Evolutionary conservation across 2,113 vertebrate species (phyloP), one percentile per base, ranked within the genome.

Genomic region (Psittacara wagleri): DNA sequence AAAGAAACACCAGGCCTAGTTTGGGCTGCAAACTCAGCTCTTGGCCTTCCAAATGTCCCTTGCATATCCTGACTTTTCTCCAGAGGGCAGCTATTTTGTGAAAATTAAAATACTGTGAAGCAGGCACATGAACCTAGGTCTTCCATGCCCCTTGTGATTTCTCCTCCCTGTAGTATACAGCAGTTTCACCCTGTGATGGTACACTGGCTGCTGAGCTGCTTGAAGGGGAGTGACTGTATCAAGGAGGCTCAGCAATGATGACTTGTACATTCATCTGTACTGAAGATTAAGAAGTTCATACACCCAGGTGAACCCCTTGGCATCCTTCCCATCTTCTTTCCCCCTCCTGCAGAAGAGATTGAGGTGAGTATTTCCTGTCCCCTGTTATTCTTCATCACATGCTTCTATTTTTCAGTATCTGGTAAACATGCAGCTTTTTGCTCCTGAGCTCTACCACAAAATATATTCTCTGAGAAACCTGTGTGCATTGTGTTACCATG

Each of bases 161-260:
- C 55, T 75, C 4, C 49, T 92, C 8, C 4, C 19, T 41, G 27
- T 7, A 13, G n/a, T 41, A 10, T 7, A 31, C 5, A 17, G 22
- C 0, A 0, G 1, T 43, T 75, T 93, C 48, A 19, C 1, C 1
- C 33, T 68, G 29, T 61, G n/a, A 39, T 55, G 35, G 13, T 14
- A 63, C 7, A 4, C 5, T 29, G 35, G 10, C 16, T 84, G 31
- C 31, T 52, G 44, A 69, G 43, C 27, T 73, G 31, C 54, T 67
- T 63, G 31, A 70, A 55, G 73, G 16, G 10, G 17, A 72, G 4
- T 7, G 48, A 10, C 20, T 80, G 33, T 11, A 62, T 18, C 4
- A 27, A 83, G 29, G 14, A 83, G 3, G 12, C 29, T 67, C 37
- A 75, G 62, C 37, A 69, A 13, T 24, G 10, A 75, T 10, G 13